phyloP scores from a whole-genome alignment of 2,888 invertebrate species.

The Ophion obscuratus region DNA sequence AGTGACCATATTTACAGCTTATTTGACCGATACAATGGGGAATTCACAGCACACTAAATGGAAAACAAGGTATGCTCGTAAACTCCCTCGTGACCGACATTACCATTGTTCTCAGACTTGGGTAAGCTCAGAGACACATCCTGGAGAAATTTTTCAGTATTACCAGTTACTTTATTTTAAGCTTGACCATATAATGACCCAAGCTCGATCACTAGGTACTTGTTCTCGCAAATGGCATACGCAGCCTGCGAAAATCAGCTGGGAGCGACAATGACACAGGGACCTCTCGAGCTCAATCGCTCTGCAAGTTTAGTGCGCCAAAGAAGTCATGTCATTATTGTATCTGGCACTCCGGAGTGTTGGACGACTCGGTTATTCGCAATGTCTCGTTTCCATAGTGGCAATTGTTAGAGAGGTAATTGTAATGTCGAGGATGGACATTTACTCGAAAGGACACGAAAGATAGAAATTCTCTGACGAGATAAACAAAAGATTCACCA shows the following conservation, averaged over 20 bases:
- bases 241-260: background rate
- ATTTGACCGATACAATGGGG: background rate
- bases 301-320: background rate
- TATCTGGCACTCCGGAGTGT: background rate
- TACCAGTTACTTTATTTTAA: background rate
- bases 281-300: background rate
- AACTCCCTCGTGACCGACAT: background rate
- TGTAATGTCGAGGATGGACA: background rate
- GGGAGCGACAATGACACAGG: background rate
- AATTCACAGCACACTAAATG: no score
- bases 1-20: background rate
- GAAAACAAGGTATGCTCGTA: background rate
- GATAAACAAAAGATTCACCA: slow-evolving; percentile 77
- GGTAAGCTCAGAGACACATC: background rate
- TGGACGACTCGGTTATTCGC: background rate
- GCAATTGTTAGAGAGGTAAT: background rate
- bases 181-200: background rate
- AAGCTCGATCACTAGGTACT: background rate
- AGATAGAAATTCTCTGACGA: background rate
- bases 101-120: background rate
- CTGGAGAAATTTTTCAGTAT: background rate
- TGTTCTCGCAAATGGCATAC: background rate
- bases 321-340: background rate
- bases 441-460: background rate
- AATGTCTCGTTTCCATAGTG: background rate